Conservation (phyloP, 1,140 invertebrate genomes). For the Arctopsyche grandis region DNA sequence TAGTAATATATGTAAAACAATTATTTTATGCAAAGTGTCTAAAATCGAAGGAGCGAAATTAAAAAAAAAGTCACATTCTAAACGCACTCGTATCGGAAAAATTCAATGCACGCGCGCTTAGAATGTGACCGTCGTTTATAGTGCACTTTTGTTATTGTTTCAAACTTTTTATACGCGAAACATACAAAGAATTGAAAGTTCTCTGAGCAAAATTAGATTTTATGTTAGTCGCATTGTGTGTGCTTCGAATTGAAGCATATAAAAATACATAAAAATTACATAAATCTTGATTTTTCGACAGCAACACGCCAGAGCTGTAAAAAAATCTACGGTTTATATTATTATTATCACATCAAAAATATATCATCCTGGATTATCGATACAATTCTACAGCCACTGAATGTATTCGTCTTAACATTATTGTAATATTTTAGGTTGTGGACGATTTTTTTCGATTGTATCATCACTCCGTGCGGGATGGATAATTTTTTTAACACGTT, state of each 20-base stretch:
- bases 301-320: background rate
- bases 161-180: no score
- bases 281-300: background rate
- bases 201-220: background rate
- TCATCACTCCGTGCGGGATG: background rate
- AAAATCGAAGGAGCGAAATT: no score
- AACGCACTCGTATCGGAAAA: no score
- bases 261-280: background rate
- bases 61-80: no score
- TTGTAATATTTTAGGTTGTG: background rate
- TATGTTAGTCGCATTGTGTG: background rate
- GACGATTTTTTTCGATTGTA: background rate
- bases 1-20: no score
- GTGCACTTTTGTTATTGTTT: no score
- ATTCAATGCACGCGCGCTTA: no score
- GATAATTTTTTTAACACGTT: background rate
- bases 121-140: no score
- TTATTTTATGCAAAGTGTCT: no score
- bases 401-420: no score
- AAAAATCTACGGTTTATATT: background rate
- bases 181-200: no score
- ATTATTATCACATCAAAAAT: background rate
- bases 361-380: background rate
- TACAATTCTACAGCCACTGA: background rate
- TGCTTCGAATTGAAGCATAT: no score